These are phyloP conservation scores for Zygothrica quintamaculata DNA, from an alignment of 2,888 invertebrate species.

Conservation along the genomic window DNA sequence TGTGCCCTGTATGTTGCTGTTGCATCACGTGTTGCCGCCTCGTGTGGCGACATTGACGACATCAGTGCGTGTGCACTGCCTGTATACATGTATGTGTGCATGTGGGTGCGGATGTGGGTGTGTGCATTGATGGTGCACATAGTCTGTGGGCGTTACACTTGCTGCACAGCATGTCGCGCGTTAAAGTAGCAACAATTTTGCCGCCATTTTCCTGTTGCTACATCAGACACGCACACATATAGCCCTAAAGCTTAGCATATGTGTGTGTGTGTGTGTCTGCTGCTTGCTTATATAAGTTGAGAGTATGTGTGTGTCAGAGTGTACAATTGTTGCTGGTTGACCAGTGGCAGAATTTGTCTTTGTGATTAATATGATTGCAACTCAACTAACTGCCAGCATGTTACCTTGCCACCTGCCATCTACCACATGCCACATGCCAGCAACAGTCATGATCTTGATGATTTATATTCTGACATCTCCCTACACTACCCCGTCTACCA, in stretches of 20 bases:
- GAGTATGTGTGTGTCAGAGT: conserved; percentile 7
- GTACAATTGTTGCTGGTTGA: conserved; percentile 24
- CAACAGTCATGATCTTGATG: conserved; percentile 18
- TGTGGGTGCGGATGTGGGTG: conserved; percentile 10
- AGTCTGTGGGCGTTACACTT: conserved; percentile 22
- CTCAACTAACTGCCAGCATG: too few relatives aligned
- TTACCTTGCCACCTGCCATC: conserved; percentile 14
- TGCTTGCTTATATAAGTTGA: too few relatives aligned
- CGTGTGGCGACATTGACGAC: conserved; percentile 59
- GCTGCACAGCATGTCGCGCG: conserved; percentile 32
- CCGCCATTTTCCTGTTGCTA: conserved; percentile 69
- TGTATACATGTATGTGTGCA: conserved; percentile 2
- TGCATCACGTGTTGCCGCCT: conserved; percentile 76
- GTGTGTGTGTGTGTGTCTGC: background rate
- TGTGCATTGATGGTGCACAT: background rate
- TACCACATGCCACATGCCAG: conserved; percentile 12
- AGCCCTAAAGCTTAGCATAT: too few relatives aligned
- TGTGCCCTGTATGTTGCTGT: conserved; percentile 10
- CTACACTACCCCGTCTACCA: conserved; percentile 16
- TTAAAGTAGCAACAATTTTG: conserved; percentile 69
- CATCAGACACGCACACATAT: conserved; percentile 2
- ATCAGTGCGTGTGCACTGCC: conserved; percentile 13
- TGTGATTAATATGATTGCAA: conserved; percentile 65
- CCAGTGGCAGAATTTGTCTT: conserved; percentile 37
- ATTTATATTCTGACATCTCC: too few relatives aligned